Base-by-base conservation (phyloP, 2,888 invertebrate genomes). In the Hartigia nigra region DNA sequence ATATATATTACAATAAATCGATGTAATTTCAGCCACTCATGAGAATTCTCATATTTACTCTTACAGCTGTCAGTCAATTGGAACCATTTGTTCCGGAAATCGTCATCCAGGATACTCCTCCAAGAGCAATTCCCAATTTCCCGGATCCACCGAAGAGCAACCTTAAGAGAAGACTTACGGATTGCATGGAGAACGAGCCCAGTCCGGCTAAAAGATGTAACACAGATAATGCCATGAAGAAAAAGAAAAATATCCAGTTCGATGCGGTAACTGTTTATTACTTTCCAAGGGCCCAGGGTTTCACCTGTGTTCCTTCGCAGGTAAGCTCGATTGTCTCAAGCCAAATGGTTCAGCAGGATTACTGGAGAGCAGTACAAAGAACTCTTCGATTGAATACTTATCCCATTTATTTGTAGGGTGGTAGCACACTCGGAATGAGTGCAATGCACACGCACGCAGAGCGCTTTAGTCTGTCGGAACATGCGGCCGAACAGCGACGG, bases 201-300 rank as follows among this genome's bases (percentile, higher is more conserved):
- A 89, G 84, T 39, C 32, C 31, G 12, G 85, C 87, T 34, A 90
- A 90, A 81, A 88, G 89, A 78, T 89, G 92, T 78, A 92, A 92
- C 78, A 92, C 91, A 76, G 92, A 92, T 74, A 93, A 92, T 84
- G 92, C 93, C 9, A 55, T 95, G 88, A 96, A 95, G 90, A 94
- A 94, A 88, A 97, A 96, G 92, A 95, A 96, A 86, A 95, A 95
- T 74, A 97, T 99, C 82, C 95, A 95, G 84, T 99, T 99, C 91
- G 96, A 98, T 86, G 96, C 95, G 84, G 98, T 99, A 0, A 97
- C 97, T 32, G 98, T 99, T 12, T 99, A 95, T 92, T 99, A 98
- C 92, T 99, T 99, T 92, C 97, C 97, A 3, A 93, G 99, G 88
- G 95, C 97, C 78, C 97, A 98, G 93, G 98, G 97, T 32, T 97